Conservation (phyloP, 2,113 vertebrate species). For the Ophthalmolycus amberensis region DNA sequence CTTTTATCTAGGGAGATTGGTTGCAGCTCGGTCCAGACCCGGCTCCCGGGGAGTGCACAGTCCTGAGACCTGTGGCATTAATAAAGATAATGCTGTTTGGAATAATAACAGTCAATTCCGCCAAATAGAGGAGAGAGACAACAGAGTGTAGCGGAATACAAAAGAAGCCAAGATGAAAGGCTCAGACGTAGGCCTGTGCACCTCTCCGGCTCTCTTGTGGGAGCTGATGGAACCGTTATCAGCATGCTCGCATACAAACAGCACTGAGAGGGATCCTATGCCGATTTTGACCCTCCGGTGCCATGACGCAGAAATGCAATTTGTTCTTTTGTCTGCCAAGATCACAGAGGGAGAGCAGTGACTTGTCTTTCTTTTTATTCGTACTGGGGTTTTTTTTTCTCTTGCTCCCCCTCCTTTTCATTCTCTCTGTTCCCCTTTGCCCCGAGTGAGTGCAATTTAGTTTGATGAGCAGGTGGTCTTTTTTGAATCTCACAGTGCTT, state of each 20-base stretch:
- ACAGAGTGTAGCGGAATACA: conserved; percentile 74
- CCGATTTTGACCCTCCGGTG: conserved; percentile 57
- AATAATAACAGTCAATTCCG: conserved; percentile 83
- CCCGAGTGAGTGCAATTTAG: conserved; percentile 78
- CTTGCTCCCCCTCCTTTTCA: conserved; percentile 53
- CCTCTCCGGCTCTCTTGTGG: conserved; percentile 66
- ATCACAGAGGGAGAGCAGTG: conserved; percentile 77
- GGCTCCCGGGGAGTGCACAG: conserved; percentile 66
- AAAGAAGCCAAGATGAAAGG: conserved; percentile 85
- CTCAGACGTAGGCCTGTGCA: conserved; percentile 62
- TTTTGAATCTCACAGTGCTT: conserved; percentile 69
- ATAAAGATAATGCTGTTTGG: conserved; percentile 84
- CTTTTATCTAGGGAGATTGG: conserved; percentile 85
- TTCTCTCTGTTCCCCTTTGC: conserved; percentile 53
- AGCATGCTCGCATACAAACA: conserved; percentile 66
- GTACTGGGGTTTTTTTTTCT: conserved; percentile 30
- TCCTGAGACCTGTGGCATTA: conserved; percentile 78
- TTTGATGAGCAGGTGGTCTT: conserved; percentile 83
- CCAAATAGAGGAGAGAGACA: conserved; percentile 67
- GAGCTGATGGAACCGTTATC: conserved; percentile 71
- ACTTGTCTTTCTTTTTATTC: conserved; percentile 69
- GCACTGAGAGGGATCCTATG: conserved; percentile 61
- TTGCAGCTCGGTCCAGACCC: conserved; percentile 61
- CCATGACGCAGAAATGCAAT: conserved; percentile 72
- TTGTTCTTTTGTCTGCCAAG: conserved; percentile 80